These are phyloP conservation scores for Anastrepha obliqua DNA, from an alignment of 1,140 invertebrate genomes.

Conservation along the genomic window DNA sequence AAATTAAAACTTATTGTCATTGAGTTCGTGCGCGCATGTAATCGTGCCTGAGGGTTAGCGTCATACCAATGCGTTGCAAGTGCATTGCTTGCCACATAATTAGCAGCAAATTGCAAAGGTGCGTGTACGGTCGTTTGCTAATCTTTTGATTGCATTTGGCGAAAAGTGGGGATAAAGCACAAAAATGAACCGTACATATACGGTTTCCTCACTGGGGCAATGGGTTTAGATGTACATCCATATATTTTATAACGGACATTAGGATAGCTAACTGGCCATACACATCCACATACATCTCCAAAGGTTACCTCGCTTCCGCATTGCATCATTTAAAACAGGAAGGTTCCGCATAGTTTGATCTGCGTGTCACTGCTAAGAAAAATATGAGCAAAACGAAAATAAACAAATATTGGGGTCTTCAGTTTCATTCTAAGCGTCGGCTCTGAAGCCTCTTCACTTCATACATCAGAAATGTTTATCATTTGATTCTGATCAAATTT, in stretches of 20 bases:
- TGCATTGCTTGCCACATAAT: constrained; percentile 40
- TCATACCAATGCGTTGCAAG: not conserved
- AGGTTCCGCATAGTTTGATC: no score
- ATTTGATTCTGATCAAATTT: no score
- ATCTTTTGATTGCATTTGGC: constrained; percentile 11
- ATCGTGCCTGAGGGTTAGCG: not conserved
- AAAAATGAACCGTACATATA: not conserved
- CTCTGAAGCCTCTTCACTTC: no score
- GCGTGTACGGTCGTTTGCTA: not conserved
- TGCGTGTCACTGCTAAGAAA: no score
- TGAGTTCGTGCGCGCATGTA: not conserved
- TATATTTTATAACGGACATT: no score
- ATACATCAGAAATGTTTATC: no score
- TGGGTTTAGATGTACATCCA: not conserved
- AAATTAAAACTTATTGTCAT: constrained; percentile 46
- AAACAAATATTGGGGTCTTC: no score
- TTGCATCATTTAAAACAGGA: no score
- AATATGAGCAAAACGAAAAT: no score
- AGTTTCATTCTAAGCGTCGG: no score
- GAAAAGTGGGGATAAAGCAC: not conserved
- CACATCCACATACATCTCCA: not conserved
- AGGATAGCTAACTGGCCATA: not conserved
- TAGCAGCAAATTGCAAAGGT: constrained; percentile 35
- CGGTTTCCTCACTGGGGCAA: no score
- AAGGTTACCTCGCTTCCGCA: no score